These are phyloP conservation scores for Crotalus horridus DNA, from an alignment of 2,113 vertebrate genomes.

Conservation along the genomic window DNA sequence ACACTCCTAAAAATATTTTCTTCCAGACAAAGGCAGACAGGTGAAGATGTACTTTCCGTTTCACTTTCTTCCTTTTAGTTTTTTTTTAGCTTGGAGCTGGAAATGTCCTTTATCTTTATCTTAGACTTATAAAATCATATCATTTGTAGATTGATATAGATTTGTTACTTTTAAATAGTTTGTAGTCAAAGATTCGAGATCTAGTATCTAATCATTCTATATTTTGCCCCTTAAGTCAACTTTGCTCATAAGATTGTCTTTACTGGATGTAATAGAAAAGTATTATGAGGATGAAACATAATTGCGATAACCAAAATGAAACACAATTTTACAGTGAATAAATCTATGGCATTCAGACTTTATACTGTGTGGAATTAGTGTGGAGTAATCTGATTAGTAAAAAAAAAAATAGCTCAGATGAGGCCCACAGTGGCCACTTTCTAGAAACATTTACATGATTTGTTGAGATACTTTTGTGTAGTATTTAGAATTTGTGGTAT, in stretches of 20 bases:
- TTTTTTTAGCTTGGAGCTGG: not conserved
- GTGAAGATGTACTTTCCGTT: slow-evolving; percentile 17
- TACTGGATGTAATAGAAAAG: slow-evolving; percentile 14
- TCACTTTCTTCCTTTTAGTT: not conserved
- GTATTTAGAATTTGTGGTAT: not conserved
- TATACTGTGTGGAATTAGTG: not conserved
- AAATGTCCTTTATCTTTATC: not conserved
- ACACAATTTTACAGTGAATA: not conserved
- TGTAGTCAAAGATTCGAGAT: not conserved
- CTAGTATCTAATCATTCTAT: not conserved
- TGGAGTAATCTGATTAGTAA: not conserved
- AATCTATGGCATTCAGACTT: not conserved
- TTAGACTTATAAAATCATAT: not conserved
- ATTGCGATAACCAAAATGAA: not conserved
- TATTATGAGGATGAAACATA: slow-evolving; percentile 4
- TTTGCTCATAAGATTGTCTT: slow-evolving; percentile 34
- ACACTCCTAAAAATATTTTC: slow-evolving; percentile 26
- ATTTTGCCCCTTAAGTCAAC: not conserved
- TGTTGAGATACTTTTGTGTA: not conserved
- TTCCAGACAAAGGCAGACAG: slow-evolving; percentile 30
- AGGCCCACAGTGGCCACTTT: not conserved
- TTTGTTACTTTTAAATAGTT: not conserved
- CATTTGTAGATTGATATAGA: not conserved
- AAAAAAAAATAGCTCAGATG: not conserved
- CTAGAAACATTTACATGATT: not conserved